A percentile compares a stretch with the other conserved stretches of the same genome.
These are phyloP conservation scores for Spodoptera littoralis DNA, from an alignment of 2,888 invertebrate genomes.

Conservation along the genomic window DNA sequence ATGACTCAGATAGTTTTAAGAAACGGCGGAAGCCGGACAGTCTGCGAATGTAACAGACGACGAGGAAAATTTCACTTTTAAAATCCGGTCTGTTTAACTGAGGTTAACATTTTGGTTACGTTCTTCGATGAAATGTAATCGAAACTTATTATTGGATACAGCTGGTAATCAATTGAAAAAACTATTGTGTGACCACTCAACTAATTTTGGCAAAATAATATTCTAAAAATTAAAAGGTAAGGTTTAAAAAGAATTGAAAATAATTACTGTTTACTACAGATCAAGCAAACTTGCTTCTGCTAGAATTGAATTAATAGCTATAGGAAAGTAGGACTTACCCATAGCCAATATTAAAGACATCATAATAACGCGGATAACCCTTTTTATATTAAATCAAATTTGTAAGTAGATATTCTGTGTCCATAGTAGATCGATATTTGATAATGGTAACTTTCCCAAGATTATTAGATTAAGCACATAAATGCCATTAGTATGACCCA, in stretches of 20 bases:
- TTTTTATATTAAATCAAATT: too few relatives aligned
- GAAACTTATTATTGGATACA: neutral
- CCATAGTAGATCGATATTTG: neutral
- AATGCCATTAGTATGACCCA: slow-evolving; percentile 16
- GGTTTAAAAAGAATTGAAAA: too few relatives aligned
- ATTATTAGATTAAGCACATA: neutral
- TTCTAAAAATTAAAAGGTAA: neutral
- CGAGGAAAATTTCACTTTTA: slow-evolving; percentile 56
- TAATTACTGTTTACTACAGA: neutral
- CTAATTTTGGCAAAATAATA: too few relatives aligned
- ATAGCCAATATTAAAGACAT: too few relatives aligned
- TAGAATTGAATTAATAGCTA: too few relatives aligned
- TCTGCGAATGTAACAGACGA: slow-evolving; percentile 22
- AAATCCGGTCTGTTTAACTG: slow-evolving; percentile 50
- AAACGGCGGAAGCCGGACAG: slow-evolving; percentile 38
- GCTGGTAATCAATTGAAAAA: neutral
- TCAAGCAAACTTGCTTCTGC: neutral
- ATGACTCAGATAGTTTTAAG: slow-evolving; percentile 55
- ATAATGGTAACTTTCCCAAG: slow-evolving; percentile 6
- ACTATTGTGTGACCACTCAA: too few relatives aligned
- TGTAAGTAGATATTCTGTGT: too few relatives aligned
- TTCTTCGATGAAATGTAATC: slow-evolving; percentile 17
- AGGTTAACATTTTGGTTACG: slow-evolving; percentile 28
- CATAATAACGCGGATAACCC: too few relatives aligned
- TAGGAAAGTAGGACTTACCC: too few relatives aligned